Evolutionary conservation across 2,888 invertebrate genomes (phyloP).

Genomic region (Phengaris arion): DNA sequence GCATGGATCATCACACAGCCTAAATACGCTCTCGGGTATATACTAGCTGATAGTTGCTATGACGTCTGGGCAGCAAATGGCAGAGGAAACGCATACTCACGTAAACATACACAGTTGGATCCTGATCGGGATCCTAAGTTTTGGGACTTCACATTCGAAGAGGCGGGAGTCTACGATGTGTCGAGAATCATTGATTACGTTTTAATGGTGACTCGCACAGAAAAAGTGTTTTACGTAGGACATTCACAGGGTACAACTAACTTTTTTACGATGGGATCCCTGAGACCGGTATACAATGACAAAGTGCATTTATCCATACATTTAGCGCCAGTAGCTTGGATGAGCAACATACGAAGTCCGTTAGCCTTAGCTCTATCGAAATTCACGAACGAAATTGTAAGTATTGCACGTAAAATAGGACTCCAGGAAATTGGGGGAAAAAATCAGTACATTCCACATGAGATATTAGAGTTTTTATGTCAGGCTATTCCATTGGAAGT

Average conservation of each 20-base stretch:
- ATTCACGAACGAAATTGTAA: neutral
- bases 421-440: constrained; percentile 82
- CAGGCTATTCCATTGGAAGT: constrained; percentile 63
- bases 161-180: constrained; percentile 83
- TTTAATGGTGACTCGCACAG: constrained; percentile 62
- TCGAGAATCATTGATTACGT: constrained; percentile 77
- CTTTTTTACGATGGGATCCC: constrained; percentile 71
- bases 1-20: constrained; percentile 53
- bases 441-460: constrained; percentile 60
- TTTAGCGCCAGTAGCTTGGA: constrained; percentile 67
- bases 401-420: constrained; percentile 61
- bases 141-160: constrained; percentile 82
- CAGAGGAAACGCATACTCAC: constrained; percentile 82
- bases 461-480: constrained; percentile 57
- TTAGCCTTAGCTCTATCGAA: constrained; percentile 37
- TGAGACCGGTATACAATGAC: constrained; percentile 71
- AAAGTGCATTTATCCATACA: constrained; percentile 71
- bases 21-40: constrained; percentile 49
- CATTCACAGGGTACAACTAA: constrained; percentile 82
- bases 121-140: constrained; percentile 55
- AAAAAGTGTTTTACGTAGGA: constrained; percentile 80
- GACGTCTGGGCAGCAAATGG: constrained; percentile 64
- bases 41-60: constrained; percentile 71
- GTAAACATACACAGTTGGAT: constrained; percentile 66
- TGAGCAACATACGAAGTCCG: constrained; percentile 59